Base-by-base conservation (phyloP, 2,113 vertebrate species). In the Todiramphus saurophagus region DNA sequence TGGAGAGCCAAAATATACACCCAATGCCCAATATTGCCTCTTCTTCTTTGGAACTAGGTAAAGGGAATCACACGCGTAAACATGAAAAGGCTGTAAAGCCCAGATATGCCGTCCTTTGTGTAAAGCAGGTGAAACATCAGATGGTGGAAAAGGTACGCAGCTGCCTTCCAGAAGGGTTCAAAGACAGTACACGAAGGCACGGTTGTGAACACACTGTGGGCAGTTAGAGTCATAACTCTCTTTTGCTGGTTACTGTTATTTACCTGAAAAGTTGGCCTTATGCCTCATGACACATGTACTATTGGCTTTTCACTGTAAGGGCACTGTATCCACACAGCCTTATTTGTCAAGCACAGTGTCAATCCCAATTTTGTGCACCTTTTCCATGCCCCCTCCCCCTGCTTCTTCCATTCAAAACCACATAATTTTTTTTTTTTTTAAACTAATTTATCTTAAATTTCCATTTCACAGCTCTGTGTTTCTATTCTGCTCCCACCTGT, bases 391-490 rank as follows among this genome's bases (percentile, higher is more conserved):
- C 2, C 46, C 24, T 41, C 72, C 15, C 28, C 30, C 48, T 6
- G 33, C 41, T 81, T 63, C 41, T 75, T 93, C 37, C 43, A 30
- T 37, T 83, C 3, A 3, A 62, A 20, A 46, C 46, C 46, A 46
- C 46, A 20, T 46, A n/a, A n/a, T 41, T 41, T 13, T 41, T 41
- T 41, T 41, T 41, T 41, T 41, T 41, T 41, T 41, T 41, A 41
- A 74, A 68, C 17, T 48, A 5, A 88, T 19, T 44, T 41, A 70
- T 70, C 43, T 81, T 73, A 62, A 93, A 90, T 73, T 66, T 31
- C 53, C 27, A 53, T 79, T 94, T 85, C 53, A 64, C 25, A 93
- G 67, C 50, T 90, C 46, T 79, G 25, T 73, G 23, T 79, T 83
- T 92, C 83, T 24, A 35, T 64, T 94, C 58, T 83, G 39, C 78